Conservation (phyloP, 92 coral and sea anemone species). For the Montipora capitata region DNA sequence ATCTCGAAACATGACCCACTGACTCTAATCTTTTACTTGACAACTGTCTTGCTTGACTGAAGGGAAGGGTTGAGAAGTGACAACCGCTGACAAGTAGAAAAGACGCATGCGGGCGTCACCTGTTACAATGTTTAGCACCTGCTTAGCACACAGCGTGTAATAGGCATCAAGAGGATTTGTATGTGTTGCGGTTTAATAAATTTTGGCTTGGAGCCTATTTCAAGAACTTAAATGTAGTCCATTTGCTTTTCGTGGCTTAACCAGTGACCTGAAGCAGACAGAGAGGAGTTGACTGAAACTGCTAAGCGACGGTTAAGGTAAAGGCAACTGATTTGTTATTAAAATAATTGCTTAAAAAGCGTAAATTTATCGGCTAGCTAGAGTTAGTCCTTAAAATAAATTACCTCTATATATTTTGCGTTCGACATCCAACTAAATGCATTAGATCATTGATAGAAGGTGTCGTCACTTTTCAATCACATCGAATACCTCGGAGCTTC, state of each 20-base stretch:
- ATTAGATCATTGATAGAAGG: too few species aligned
- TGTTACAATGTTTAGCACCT: constrained; percentile 32
- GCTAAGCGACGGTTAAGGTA: not conserved
- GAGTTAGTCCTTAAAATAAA: too few species aligned
- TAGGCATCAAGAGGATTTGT: constrained; percentile 13
- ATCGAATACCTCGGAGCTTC: too few species aligned
- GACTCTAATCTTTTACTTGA: too few species aligned
- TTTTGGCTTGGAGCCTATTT: constrained; percentile 38
- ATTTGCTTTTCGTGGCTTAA: constrained; percentile 8
- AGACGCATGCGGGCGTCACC: constrained; percentile 23
- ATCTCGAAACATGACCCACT: too few species aligned
- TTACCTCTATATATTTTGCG: too few species aligned
- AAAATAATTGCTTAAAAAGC: not conserved
- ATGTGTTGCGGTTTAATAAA: constrained; percentile 14
- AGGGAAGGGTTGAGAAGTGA: not conserved
- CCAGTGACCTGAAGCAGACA: constrained; percentile 1
- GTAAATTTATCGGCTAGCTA: too few species aligned
- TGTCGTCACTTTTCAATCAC: too few species aligned
- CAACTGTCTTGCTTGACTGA: not conserved
- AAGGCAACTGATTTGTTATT: not conserved
- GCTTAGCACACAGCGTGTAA: constrained; percentile 6
- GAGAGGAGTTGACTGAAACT: not conserved
- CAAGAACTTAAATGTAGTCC: constrained; percentile 51
- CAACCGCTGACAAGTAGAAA: constrained; percentile 11
- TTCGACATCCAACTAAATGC: not conserved